These are phyloP conservation scores for Eleutherodactylus coqui DNA, from an alignment of 2,797 vertebrate species.

Conservation along the genomic window DNA sequence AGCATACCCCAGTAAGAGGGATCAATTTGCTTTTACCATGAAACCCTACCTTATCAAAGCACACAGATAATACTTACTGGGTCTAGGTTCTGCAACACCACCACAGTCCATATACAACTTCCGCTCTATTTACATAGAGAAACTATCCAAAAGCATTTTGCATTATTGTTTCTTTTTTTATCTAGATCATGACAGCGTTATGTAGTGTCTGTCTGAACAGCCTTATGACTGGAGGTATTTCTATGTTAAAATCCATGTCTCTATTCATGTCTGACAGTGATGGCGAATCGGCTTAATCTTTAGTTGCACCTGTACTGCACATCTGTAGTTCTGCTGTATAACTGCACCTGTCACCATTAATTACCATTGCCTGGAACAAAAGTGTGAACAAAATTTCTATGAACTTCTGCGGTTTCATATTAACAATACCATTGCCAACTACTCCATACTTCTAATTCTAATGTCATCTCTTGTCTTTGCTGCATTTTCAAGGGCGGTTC, in stretches of 20 bases:
- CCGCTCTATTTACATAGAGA: background rate
- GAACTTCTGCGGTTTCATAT: background rate
- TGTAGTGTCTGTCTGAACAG: background rate
- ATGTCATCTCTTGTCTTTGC: no score
- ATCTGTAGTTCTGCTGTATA: slow-evolving; percentile 23
- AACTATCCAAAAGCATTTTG: background rate
- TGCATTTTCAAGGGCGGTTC: background rate
- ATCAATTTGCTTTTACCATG: no score
- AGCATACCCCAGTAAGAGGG: no score
- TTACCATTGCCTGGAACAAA: slow-evolving; percentile 1
- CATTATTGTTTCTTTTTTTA: background rate
- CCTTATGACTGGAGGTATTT: background rate
- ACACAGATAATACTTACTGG: no score
- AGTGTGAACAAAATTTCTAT: background rate
- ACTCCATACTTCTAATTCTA: background rate
- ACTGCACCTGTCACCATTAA: slow-evolving; percentile 26
- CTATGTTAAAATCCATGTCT: background rate
- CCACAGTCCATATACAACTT: background rate
- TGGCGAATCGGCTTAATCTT: background rate
- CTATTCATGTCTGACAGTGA: background rate
- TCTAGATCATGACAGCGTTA: background rate
- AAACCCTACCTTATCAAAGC: no score
- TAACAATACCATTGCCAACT: background rate
- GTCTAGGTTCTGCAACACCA: background rate
- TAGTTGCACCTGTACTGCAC: slow-evolving; percentile 8